phyloP scores from a whole-genome alignment of 2,888 invertebrate species.

The Glaucopsyche alexis region DNA sequence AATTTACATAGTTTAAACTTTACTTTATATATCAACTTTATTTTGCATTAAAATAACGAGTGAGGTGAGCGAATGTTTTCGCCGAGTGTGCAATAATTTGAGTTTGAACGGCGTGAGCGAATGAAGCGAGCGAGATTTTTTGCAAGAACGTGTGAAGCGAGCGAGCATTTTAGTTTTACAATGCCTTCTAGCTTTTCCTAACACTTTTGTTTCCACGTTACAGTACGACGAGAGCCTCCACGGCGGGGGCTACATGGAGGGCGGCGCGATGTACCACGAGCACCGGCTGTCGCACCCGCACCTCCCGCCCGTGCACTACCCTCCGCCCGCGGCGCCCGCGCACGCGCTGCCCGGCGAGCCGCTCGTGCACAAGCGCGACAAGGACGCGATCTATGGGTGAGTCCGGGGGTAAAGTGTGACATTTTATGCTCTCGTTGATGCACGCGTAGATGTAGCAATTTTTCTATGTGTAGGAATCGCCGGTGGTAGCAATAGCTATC shows the following conservation, averaged over 20 bases:
- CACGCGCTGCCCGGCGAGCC: constrained; percentile 93
- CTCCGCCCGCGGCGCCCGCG: constrained; percentile 91
- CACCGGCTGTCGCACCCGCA: constrained; percentile 90
- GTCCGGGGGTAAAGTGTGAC: constrained; percentile 76
- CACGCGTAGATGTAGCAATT: neutral
- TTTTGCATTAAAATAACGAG: no score
- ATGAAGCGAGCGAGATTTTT: no score
- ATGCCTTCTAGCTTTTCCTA: neutral
- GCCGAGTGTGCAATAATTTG: no score
- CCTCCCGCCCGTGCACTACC: constrained; percentile 86
- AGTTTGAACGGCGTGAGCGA: no score
- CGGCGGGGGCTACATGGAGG: constrained; percentile 91
- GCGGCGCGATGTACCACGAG: constrained; percentile 86
- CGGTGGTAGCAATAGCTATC: no score
- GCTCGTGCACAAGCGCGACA: constrained; percentile 97
- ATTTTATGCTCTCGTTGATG: constrained; percentile 28
- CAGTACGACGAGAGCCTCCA: constrained; percentile 97
- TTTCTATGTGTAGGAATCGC: no score
- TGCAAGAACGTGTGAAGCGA: no score
- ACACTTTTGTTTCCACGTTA: constrained; percentile 43
- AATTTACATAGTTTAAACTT: no score
- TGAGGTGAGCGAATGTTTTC: no score
- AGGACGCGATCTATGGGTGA: constrained; percentile 99
- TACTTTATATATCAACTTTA: no score
- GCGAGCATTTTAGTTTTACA: neutral